Evolutionary conservation across 1,140 invertebrate genomes (phyloP), one percentile per base, ranked within the genome.

Genomic region (Meloidogyne floridensis): DNA sequence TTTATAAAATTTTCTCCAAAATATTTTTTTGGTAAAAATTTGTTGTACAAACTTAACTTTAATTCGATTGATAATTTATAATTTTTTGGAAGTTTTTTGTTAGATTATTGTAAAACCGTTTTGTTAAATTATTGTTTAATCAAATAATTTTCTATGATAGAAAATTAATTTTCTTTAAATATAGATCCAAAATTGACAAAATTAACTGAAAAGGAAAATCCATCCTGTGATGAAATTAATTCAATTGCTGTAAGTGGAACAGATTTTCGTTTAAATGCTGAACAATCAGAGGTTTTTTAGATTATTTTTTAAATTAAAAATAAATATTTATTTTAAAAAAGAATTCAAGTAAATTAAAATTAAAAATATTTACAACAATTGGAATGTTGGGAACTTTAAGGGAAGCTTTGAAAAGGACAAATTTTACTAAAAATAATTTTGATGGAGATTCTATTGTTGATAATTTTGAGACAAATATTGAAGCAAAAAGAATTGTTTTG

Each of bases 271-370:
- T 47, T 77, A 47, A 51, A 53, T 42, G 70, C 51, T 20, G 74
- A 80, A n/a, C 81, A 82, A 75, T 32, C 77, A n/a, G 53, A 79
- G 42, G 77, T 71, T 13, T 77, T 42, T 54, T 51, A 42, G 9
- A 7, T 15, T 69, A 15, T 75, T 56, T 71, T 43, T 81, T 69
- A 13, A 73, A 9, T 32, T 43, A 20, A n/a, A 18, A 15, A 54
- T 32, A n/a, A 73, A 13, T 53, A 47, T 18, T 20, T 81, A 6
- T 11, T 13, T 11, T 82, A 73, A 53, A 15, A 42, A 47, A 20
- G 42, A n/a, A 53, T 71, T 56, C 77, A 54, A 54, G 53, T 59
- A 80, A 42, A 56, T 77, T 51, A 56, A 18, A 53, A 77, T 15
- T 54, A 47, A 51, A 20, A 53, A 18, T 13, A 15, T 15, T 20